Percentiles rank a stretch among this genome's conserved stretches.
Conservation (phyloP, 2,888 invertebrate species). For the Lasioglossum vierecki region DNA sequence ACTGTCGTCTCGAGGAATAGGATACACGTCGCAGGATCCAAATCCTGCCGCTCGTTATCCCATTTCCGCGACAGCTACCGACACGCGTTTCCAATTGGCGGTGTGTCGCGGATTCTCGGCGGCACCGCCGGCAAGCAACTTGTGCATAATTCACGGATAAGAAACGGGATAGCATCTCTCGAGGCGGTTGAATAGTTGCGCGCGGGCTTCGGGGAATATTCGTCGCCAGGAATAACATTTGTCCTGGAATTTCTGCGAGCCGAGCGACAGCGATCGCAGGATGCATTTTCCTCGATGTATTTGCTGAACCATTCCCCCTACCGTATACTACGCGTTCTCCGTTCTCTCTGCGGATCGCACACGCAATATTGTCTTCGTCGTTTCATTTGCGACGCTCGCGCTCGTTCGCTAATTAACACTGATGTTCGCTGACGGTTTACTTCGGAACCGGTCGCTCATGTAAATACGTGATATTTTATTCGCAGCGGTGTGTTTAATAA, state of each 20-base stretch:
- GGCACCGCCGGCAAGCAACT: slow-evolving; percentile 9
- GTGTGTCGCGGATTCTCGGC: not conserved
- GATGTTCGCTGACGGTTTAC: not conserved
- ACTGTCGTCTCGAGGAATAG: not conserved
- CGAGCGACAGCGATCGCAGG: not conserved
- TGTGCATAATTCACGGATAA: slow-evolving; percentile 44
- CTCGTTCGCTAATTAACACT: not conserved
- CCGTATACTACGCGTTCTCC: not conserved
- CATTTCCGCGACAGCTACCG: slow-evolving; percentile 37
- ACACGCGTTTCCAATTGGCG: slow-evolving; percentile 9
- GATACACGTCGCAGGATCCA: not conserved
- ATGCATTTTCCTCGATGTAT: not conserved
- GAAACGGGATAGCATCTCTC: not conserved
- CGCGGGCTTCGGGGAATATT: not conserved
- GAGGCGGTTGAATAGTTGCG: not conserved
- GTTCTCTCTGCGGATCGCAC: not conserved
- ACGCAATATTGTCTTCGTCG: not conserved
- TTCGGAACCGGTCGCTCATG: not conserved
- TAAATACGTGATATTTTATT: not conserved
- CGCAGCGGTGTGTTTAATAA: not conserved
- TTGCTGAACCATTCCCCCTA: not conserved
- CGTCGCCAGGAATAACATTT: slow-evolving; percentile 6
- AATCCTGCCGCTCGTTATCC: slow-evolving; percentile 42
- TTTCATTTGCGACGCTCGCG: not conserved
- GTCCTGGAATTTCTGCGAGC: slow-evolving; percentile 1